These are phyloP conservation scores for Plagodis dolabraria DNA, from an alignment of 2,888 invertebrate species.

Conservation along the genomic window DNA sequence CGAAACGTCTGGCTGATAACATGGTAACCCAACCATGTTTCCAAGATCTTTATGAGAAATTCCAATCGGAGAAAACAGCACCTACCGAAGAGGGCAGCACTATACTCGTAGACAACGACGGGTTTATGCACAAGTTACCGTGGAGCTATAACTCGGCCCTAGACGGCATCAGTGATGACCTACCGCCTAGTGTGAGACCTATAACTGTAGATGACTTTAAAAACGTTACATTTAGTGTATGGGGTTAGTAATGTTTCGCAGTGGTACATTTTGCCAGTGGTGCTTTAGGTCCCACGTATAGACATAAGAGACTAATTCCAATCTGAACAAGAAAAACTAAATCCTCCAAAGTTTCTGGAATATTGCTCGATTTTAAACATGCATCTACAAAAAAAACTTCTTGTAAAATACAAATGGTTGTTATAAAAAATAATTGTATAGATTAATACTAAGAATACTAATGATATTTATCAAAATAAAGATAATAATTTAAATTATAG, in stretches of 20 bases:
- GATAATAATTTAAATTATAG: too few species aligned
- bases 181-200: constrained; percentile 86
- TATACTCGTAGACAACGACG: constrained; percentile 60
- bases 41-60: constrained; percentile 62
- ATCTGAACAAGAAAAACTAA: too few species aligned
- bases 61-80: constrained; percentile 56
- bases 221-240: constrained; percentile 77
- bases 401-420: too few species aligned
- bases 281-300: too few species aligned
- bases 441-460: too few species aligned
- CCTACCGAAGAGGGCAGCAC: constrained; percentile 45
- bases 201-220: constrained; percentile 81
- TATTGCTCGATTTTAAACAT: too few species aligned
- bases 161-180: constrained; percentile 66
- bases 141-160: constrained; percentile 84
- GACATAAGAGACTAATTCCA: too few species aligned
- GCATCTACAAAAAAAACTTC: too few species aligned
- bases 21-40: constrained; percentile 55
- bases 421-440: too few species aligned
- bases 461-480: too few species aligned
- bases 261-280: too few species aligned
- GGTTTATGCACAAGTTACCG: constrained; percentile 71
- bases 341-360: too few species aligned
- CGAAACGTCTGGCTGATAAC: constrained; percentile 43
- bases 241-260: constrained; percentile 70